Evolutionary conservation across 2,113 vertebrate genomes (phyloP).

Genomic region (Nothoprocta perdicaria): DNA sequence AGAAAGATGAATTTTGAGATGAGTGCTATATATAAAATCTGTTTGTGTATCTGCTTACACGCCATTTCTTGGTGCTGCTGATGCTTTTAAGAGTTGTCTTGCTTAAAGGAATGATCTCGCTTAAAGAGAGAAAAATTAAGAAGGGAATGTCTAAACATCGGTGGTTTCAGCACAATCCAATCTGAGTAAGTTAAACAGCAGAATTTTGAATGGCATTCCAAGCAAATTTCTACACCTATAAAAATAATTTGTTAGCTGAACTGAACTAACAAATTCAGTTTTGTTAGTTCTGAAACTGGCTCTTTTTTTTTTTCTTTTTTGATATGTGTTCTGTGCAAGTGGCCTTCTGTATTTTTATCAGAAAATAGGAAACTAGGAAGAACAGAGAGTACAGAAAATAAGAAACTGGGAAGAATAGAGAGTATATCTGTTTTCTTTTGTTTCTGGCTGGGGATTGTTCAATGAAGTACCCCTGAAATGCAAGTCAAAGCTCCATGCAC

Average conservation of each 20-base stretch:
- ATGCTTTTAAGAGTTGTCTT: not conserved
- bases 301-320: not conserved
- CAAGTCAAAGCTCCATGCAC: not conserved
- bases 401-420: not conserved
- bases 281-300: too few species aligned
- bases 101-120: not conserved
- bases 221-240: not conserved
- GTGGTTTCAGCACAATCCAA: not conserved
- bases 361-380: not conserved
- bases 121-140: not conserved
- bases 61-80: not conserved
- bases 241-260: not conserved
- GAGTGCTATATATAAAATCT: not conserved
- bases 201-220: not conserved
- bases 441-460: not conserved
- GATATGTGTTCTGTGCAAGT: not conserved
- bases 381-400: not conserved
- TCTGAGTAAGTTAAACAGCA: not conserved
- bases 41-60: not conserved
- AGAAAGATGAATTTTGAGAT: not conserved
- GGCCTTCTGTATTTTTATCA: not conserved
- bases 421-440: not conserved
- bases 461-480: not conserved
- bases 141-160: rapidly evolving
- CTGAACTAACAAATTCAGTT: not conserved